Evolutionary conservation across 2,113 vertebrate genomes (phyloP).

Genomic region (Bujurquina vittata): DNA sequence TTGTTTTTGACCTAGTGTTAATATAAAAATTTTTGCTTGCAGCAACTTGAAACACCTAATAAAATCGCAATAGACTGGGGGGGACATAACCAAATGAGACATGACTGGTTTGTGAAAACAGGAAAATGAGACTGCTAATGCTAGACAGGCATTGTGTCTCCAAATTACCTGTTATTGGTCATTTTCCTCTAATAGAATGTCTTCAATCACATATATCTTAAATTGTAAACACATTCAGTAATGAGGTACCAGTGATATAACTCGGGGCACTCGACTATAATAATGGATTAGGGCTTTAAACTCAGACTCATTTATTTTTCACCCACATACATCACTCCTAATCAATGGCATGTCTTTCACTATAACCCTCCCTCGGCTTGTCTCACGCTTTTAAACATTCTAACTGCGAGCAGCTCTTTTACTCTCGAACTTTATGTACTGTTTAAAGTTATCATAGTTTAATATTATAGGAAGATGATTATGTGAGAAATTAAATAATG

Average conservation of each 20-base stretch:
- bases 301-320: conserved; percentile 53
- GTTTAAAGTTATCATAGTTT: conserved; percentile 69
- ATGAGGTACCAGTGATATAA: conserved; percentile 43
- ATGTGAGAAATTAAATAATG: conserved; percentile 65
- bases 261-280: conserved; percentile 18
- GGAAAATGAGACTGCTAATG: not conserved
- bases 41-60: not conserved
- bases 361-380: conserved; percentile 9
- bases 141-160: not conserved
- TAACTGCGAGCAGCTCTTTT: conserved; percentile 41
- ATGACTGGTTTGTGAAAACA: not conserved
- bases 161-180: conserved; percentile 13
- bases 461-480: conserved; percentile 63
- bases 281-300: conserved; percentile 61
- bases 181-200: conserved; percentile 12
- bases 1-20: not conserved
- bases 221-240: conserved; percentile 49
- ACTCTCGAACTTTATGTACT: conserved; percentile 58
- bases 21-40: not conserved
- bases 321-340: conserved; percentile 47
- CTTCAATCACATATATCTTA: conserved; percentile 47
- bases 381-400: conserved; percentile 42
- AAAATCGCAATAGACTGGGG: not conserved
- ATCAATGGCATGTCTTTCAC: conserved; percentile 48
- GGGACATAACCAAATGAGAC: not conserved